Base-by-base conservation (phyloP, 2,113 vertebrate genomes). In the Phyllostomus discolor region DNA sequence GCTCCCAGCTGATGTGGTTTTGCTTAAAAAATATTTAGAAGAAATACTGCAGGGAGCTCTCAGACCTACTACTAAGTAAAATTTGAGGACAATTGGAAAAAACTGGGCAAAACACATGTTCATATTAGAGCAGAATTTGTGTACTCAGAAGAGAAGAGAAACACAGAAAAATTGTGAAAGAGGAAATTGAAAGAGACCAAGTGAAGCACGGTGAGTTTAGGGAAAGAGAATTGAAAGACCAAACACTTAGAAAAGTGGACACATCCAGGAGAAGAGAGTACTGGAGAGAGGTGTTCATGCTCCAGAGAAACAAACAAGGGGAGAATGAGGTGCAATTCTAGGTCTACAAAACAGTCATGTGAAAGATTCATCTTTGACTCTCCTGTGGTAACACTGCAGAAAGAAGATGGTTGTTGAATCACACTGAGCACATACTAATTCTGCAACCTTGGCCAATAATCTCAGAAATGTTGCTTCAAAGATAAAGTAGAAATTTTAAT, bases 21-120 rank as follows among this genome's bases (percentile, higher is more conserved):
- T 93, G 28, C 22, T 80, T 26, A 43, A 94, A 81, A 94, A 88
- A 75, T 87, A 22, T 67, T 92, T 88, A 91, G 66, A 97, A 94
- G 57, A 92, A 94, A 94, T 31, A 54, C 1, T 79, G 22, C 14
- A 50, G n/a, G 33, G 7, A 41, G 5, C 26, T 79, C 38, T 97
- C 28, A 82, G 33, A 50, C 35, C 7, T 10, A 64, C 17, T 75
- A 24, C 7, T 31, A 46, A 16, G 38, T 28, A 84, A 75, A 94
- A 84, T 54, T 50, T 19, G 69, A 73, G 46, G n/a, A 79, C 24
- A 80, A 41, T 7, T 80, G 20, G 28, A 82, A 43, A 43, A 15
- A 70, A 9, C 16, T 20, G 31, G 2, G 43, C 16, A n/a, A 92
- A 72, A 75, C 2, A 70, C 24, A 66, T 80, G 35, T 59, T 75